Evolutionary conservation across 2,797 vertebrate species (phyloP), one percentile per base, ranked within the genome.

Genomic region (Melanotaenia pygmaea): DNA sequence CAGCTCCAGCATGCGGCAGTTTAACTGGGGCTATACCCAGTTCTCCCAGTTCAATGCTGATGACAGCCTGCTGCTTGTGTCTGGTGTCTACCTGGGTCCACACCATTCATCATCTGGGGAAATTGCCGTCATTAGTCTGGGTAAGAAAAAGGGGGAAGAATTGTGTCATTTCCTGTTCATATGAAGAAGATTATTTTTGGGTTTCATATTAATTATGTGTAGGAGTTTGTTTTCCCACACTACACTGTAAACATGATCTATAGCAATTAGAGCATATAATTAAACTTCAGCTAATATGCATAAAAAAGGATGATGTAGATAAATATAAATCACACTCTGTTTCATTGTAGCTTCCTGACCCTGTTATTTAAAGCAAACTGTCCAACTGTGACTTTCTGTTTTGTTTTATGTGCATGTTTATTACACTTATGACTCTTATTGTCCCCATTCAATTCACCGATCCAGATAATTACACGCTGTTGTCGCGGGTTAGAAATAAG

Each of bases 1-100:
- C 91, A 99, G 97, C 63, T 94, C 94, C 54, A 98, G 97, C 89
- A 99, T 99, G 98, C 95, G 96, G 9, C 95, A 96, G 0, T 98
- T 97, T 90, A 98, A 99, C 90, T 99, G 98, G 98, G 98, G 97
- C 85, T 99, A 99, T 93, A 98, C 98, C 3, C 98, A 99, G 93
- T 99, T 98, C 92, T 99, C 98, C 74, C 98, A 99, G 95, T 99
- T 99, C 89, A 99, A 99, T 54, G 93, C 94, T 0, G 98, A 99
- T 0, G 98, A 99, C 90, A 96, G 96, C 2, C 95, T 99, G 64
- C 93, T 99, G 51, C 92, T 99, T 30, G 97, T 98, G 26, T 99
- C 98, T 0, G 98, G 98, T 3, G 97, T 99, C 64, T 99, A 98
- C 82, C 89, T 98, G 79, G 97, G 97, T 45, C 96, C 96, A 1